Evolutionary conservation across 1,140 invertebrate genomes (phyloP).

Genomic region (Diorhabda sublineata): DNA sequence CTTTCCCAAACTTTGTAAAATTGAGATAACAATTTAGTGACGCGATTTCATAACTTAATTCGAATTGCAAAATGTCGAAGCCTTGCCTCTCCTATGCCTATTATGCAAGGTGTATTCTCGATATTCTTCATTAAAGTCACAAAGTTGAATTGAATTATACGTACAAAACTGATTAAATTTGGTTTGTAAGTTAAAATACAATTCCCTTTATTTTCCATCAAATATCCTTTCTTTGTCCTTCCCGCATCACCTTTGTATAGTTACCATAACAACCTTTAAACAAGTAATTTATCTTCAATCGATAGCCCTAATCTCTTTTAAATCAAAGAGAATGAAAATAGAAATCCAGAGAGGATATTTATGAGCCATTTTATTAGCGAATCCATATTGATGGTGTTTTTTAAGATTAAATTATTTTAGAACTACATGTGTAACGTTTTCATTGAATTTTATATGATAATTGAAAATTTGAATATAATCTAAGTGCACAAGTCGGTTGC

Average conservation of each 20-base stretch:
- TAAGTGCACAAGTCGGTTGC: too few species aligned
- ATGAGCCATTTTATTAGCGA: too few species aligned
- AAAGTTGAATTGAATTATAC: not conserved
- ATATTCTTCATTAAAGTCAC: not conserved
- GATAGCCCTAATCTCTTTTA: conserved; percentile 15
- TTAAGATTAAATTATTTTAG: too few species aligned
- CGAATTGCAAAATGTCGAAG: not conserved
- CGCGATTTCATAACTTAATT: too few species aligned
- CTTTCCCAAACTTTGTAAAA: too few species aligned
- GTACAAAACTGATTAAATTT: not conserved
- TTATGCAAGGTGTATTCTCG: not conserved
- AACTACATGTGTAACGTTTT: too few species aligned
- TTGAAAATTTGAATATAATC: too few species aligned
- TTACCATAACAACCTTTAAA: conserved; percentile 16
- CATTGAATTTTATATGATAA: too few species aligned
- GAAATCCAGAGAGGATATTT: not conserved
- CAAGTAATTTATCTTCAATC: conserved; percentile 12
- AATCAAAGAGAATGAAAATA: not conserved
- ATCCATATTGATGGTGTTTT: too few species aligned
- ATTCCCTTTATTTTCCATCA: not conserved
- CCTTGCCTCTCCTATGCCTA: not conserved
- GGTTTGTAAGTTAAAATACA: not conserved
- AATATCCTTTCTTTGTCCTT: not conserved
- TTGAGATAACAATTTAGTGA: too few species aligned
- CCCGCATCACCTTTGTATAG: not conserved